Base-by-base conservation (phyloP, 2,797 vertebrate species). In the Melanotaenia pygmaea region DNA sequence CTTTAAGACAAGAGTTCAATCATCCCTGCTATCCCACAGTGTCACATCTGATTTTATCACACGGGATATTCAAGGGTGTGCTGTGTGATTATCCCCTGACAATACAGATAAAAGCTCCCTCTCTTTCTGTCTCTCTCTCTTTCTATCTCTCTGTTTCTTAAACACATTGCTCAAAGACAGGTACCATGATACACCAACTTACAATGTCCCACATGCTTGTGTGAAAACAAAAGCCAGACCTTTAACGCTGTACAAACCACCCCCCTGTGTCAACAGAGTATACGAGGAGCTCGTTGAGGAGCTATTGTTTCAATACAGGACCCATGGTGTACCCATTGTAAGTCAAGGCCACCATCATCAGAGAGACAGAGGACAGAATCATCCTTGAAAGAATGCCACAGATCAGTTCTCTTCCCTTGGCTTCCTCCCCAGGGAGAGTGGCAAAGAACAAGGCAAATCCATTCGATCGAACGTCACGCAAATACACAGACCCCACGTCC, bases 381-480 rank as follows among this genome's bases (percentile, higher is more conserved):
- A 80, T 84, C 88, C 68, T 79, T 81, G 82, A 87, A 85, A 89
- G 89, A 90, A 90, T 86, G 91, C 83, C 84, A 91, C 76, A 87
- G 87, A 90, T 91, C 87, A 34, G 83, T 82, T 82, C 86, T 81
- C 81, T 74, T 77, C 85, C 77, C 82, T 80, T 40, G 4, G 64
- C 72, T 60, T 80, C 75, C 59, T 77, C 74, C 89, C 89, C 81
- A 80, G 22, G 76, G 89, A 88, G 87, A 85, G 83, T 64, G 81
- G 71, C 84, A 74, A 80, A 90, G 89, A 91, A 93, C 90, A 93
- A 91, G 91, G 91, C 81, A 64, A 89, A 90, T 87, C 86, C 86
- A 82, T 90, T 89, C 82, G 84, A 93, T 93, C 88, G 89, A 93
- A 93, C 91, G 90, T 91, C 90, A 92, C 87, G 86, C 90, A 89